phyloP scores from a whole-genome alignment of 2,888 invertebrate species.

The Theretra japonica region DNA sequence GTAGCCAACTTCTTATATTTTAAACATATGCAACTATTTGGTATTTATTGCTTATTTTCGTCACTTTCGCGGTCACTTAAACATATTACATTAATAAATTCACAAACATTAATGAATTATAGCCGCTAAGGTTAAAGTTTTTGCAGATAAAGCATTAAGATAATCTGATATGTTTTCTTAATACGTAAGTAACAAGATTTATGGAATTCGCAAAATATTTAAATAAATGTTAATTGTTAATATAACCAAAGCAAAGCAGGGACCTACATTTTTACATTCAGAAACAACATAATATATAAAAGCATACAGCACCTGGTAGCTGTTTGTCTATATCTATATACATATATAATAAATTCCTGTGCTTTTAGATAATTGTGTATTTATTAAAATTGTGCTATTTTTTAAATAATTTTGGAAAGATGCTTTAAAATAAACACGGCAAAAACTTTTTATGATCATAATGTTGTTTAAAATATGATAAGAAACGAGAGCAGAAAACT shows the following conservation, averaged over 20 bases:
- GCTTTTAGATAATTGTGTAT: too few relatives aligned
- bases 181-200: background rate
- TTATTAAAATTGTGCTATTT: too few relatives aligned
- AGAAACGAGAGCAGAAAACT: too few relatives aligned
- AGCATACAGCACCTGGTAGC: too few relatives aligned
- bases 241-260: background rate
- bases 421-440: too few relatives aligned
- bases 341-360: too few relatives aligned
- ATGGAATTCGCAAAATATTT: background rate
- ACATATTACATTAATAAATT: background rate
- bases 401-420: too few relatives aligned
- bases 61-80: background rate
- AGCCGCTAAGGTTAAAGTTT: background rate
- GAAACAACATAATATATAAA: too few relatives aligned
- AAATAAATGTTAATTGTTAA: background rate
- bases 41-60: background rate
- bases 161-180: background rate
- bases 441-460: too few relatives aligned
- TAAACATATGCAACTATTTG: conserved; percentile 6
- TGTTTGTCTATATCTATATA: too few relatives aligned
- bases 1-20: background rate
- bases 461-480: too few relatives aligned
- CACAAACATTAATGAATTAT: background rate
- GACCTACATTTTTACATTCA: background rate
- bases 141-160: background rate